Evolutionary conservation across 2,797 vertebrate genomes (phyloP), one percentile per base, ranked within the genome.

Genomic region (Catharus ustulatus): DNA sequence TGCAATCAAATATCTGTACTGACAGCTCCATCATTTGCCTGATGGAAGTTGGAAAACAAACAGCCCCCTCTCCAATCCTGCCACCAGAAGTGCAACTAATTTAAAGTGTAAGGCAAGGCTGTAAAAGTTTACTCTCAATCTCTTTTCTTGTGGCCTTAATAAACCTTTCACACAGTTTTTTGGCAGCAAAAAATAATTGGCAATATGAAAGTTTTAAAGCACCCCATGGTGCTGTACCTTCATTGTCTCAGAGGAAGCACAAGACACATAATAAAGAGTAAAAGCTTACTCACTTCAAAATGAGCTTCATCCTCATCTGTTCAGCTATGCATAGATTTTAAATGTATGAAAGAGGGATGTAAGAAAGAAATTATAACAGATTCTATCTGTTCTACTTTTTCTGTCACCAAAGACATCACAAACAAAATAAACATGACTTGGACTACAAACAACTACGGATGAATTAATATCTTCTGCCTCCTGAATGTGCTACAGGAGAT

Each of bases 261-360:
- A 83, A 80, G 24, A 69, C 29, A 86, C 0, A 1, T 29, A 87
- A 78, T 43, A 84, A 90, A 92, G 42, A 93, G 62, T 67, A 76
- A 74, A 94, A 88, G 57, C 87, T 89, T 84, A 80, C 78, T 93
- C 86, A 85, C 78, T 96, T 96, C 89, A 78, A 89, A 59, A 55
- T 88, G 87, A 96, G 51, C 58, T 88, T 81, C 69, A 78, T 91
- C 76, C 87, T 92, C 76, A 78, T 80, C 48, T 75, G 40, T 91
- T 91, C 58, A 88, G 66, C 29, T 88, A 69, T 27, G 72, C 66
- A 84, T 40, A 67, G 71, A 29, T 78, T 91, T 94, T 86, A 94
- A 69, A n/a, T 76, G 12, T 57, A 57, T 36, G 36, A 23, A 57
- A 43, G 58, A 82, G 0, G 2, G 36, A 66, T 73, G 38, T 69